These are phyloP conservation scores for Orchesellides sinensis DNA, from an alignment of 2,888 invertebrate species.

Conservation along the genomic window DNA sequence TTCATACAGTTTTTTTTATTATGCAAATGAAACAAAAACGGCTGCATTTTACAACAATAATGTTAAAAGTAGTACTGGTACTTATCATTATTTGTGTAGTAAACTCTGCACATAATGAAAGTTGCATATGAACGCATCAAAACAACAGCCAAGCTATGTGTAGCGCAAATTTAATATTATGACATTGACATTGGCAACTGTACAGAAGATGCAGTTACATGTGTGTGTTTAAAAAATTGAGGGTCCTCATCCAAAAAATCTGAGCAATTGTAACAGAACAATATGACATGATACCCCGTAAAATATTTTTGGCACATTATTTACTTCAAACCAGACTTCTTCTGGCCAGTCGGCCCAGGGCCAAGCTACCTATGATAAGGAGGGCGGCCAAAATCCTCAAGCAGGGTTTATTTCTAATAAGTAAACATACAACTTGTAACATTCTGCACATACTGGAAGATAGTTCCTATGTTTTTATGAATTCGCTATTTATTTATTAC, in stretches of 20 bases:
- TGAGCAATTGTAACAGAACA: conserved; percentile 52
- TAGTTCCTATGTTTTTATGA: too few species aligned
- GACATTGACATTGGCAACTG: conserved; percentile 66
- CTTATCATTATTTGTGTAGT: conserved; percentile 1
- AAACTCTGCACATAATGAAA: not conserved
- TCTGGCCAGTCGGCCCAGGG: conserved; percentile 43
- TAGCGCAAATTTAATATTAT: conserved; percentile 35
- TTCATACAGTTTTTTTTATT: too few species aligned
- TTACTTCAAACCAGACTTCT: conserved; percentile 43
- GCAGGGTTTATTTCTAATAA: too few species aligned
- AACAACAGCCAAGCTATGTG: not conserved
- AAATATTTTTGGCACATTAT: conserved; percentile 61
- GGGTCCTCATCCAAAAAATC: conserved; percentile 53
- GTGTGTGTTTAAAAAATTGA: conserved; percentile 49
- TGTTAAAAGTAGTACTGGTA: too few species aligned
- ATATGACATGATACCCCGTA: conserved; percentile 49
- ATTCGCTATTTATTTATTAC: too few species aligned
- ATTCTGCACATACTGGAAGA: too few species aligned
- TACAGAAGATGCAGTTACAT: conserved; percentile 48
- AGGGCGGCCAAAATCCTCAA: too few species aligned
- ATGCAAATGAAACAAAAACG: conserved; percentile 36
- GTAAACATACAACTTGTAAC: too few species aligned
- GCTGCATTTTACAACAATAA: not conserved
- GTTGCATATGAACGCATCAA: not conserved
- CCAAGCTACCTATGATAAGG: conserved; percentile 48